Evolutionary conservation across 2,888 invertebrate species (phyloP), one percentile per base, ranked within the genome.

Genomic region (Nomada flava): DNA sequence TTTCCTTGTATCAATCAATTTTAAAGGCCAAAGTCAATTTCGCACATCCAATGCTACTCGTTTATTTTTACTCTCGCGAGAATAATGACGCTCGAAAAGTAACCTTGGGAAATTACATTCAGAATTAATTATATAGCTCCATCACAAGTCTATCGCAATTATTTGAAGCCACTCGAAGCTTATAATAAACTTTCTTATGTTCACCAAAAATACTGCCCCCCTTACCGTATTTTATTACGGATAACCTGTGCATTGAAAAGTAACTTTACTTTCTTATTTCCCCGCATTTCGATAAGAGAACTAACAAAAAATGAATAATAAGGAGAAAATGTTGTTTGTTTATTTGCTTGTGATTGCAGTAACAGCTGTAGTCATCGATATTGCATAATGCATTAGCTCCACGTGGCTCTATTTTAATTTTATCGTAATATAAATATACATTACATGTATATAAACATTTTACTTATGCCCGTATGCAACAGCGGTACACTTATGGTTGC

Each of bases 401-500:
- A 59, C 63, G 62, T 77, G 62, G 9, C 15, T 59, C 59, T 53
- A 73, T 57, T 78, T 71, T 70, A 68, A 73, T 52, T 29, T 42
- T 59, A 57, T 36, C n/a, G 5, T 52, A 36, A 62, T 53, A 64
- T n/a, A 52, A 26, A 50, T 55, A 26, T 18, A 57, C 5, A 59
- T 59, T 15, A 11, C 9, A 9, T 18, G 18, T 18, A 29, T 59
- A 5, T 64, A 29, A 29, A 59, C 18, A 29, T 59, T 59, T 26
- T 18, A 59, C 18, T 5, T 23, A 9, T 15, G 36, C 15, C 11
- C 52, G 26, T 36, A 13, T 53, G 20, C 44, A 53, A 62, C 29
- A 26, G 10, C 59, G 7, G 20, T 18, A 18, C n/a, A 65, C 52
- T 47, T 26, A 9, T 5, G 44, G 18, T 44, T 74, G 10, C 13